Base-by-base conservation (phyloP, 2,888 invertebrate genomes). In the Eristalis intricaria region DNA sequence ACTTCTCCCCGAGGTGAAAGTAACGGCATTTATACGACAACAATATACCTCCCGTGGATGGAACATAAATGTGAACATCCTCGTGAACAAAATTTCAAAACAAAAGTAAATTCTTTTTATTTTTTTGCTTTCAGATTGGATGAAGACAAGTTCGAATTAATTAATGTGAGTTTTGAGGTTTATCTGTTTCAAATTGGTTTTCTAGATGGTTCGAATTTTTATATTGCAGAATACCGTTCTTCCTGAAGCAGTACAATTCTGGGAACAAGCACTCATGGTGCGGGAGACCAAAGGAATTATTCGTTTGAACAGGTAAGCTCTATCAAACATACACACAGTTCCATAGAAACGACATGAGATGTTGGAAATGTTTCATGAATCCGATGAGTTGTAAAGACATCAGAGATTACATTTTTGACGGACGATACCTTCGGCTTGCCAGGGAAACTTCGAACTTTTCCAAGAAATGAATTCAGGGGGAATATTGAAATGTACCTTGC, bases 231-330 rank as follows among this genome's bases (percentile, higher is more conserved):
- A 97, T 91, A 97, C 97, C 69, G 97, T 98, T 88, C 93, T 99
- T 89, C 98, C 98, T 0, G 96, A 97, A 92, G 99, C 99, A 61
- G 97, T 98, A 0, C 95, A 96, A 89, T 99, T 98, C 94, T 99
- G 99, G 99, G 97, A 98, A 92, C 95, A 96, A 91, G 98, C 98
- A 0, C 94, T 99, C 78, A 96, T 96, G 95, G 98, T 99, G 1
- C 95, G 98, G 71, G 96, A 97, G 93, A 97, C 98, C 4, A 96
- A 96, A 89, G 96, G 95, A 79, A 96, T 97, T 1, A 98, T 99
- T 89, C 95, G 96, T 90, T 94, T 99, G 69, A 98, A 97, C 93
- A 96, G 98, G 98, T 98, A 89, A 83, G 89, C 79, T 38, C 38
- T 38, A 38, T 38, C 38, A 38, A 38, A 10, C 13, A 8, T 38